phyloP scores from a whole-genome alignment of 1,140 invertebrate species.

The Sminthurides bifidus region DNA sequence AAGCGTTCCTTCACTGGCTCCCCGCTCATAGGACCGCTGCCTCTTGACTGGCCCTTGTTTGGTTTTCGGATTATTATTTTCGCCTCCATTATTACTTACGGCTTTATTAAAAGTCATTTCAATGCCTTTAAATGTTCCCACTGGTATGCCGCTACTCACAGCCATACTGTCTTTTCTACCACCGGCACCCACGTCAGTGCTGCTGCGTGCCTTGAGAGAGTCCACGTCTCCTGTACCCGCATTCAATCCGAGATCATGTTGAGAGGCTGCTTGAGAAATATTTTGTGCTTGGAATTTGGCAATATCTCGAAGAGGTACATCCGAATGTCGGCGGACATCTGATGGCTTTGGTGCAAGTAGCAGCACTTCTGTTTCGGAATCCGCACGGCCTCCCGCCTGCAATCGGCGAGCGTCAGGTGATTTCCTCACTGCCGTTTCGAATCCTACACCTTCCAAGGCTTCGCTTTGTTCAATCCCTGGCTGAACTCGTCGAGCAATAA shows the following conservation, averaged over 20 bases:
- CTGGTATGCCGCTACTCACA: conserved; percentile 4
- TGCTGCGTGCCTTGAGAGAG: conserved; percentile 10
- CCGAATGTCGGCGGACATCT: conserved; percentile 31
- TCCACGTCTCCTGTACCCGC: conserved; percentile 13
- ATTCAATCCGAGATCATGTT: conserved; percentile 21
- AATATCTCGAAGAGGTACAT: conserved; percentile 31
- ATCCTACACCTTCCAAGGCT: conserved; percentile 29
- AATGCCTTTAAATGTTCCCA: not conserved
- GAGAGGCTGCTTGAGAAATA: conserved; percentile 20
- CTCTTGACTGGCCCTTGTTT: conserved; percentile 24
- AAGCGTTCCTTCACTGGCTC: conserved; percentile 28
- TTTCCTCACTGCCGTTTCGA: conserved; percentile 27
- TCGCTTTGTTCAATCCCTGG: conserved; percentile 28
- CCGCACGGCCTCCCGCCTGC: conserved; percentile 26
- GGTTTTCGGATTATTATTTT: not conserved
- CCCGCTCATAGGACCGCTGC: conserved; percentile 28
- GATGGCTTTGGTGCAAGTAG: conserved; percentile 29
- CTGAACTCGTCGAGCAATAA: conserved; percentile 30
- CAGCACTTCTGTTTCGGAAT: conserved; percentile 30
- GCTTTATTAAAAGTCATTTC: not conserved
- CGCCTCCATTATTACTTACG: not conserved
- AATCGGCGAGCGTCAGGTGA: conserved; percentile 27
- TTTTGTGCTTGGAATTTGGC: conserved; percentile 26
- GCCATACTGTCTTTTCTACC: conserved; percentile 6
- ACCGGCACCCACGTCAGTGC: conserved; percentile 11